These are phyloP conservation scores for Drosophila jambulina DNA, from an alignment of 1,140 invertebrate species.

Conservation along the genomic window DNA sequence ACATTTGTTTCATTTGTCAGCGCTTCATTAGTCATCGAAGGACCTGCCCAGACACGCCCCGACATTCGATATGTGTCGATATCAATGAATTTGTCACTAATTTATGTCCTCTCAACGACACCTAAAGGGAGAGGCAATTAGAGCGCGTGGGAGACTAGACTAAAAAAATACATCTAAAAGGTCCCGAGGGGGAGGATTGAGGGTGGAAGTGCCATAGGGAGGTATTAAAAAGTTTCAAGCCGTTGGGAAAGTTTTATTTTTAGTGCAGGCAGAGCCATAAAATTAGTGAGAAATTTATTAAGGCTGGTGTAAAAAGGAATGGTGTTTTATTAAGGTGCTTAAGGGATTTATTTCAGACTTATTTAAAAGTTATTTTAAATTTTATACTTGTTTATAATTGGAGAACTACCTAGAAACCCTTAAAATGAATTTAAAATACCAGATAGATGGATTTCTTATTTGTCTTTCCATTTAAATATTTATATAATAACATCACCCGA, in stretches of 20 bases:
- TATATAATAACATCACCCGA: no score
- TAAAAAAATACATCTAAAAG: not conserved
- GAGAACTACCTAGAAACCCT: not conserved
- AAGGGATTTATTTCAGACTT: not conserved
- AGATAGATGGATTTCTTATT: not conserved
- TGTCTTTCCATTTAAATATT: not conserved
- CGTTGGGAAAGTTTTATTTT: conserved; percentile 9
- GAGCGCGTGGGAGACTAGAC: conserved; percentile 52
- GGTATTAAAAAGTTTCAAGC: conserved; percentile 2
- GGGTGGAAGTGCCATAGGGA: conserved; percentile 14
- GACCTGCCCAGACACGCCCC: conserved; percentile 44
- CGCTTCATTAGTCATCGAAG: conserved; percentile 71
- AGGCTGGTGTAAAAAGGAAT: no score
- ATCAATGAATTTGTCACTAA: conserved; percentile 58
- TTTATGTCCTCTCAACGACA: conserved; percentile 59
- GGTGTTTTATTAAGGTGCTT: not conserved
- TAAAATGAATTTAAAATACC: no score
- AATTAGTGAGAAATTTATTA: conserved; percentile 15
- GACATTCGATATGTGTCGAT: conserved; percentile 28
- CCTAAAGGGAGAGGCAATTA: conserved; percentile 41
- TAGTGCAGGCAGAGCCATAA: not conserved
- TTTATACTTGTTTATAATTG: not conserved
- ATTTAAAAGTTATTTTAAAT: not conserved
- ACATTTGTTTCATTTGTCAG: conserved; percentile 73
- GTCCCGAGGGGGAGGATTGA: not conserved